These are phyloP conservation scores for Trichomalopsis sarcophagae DNA, from an alignment of 1,140 invertebrate species.

Conservation along the genomic window DNA sequence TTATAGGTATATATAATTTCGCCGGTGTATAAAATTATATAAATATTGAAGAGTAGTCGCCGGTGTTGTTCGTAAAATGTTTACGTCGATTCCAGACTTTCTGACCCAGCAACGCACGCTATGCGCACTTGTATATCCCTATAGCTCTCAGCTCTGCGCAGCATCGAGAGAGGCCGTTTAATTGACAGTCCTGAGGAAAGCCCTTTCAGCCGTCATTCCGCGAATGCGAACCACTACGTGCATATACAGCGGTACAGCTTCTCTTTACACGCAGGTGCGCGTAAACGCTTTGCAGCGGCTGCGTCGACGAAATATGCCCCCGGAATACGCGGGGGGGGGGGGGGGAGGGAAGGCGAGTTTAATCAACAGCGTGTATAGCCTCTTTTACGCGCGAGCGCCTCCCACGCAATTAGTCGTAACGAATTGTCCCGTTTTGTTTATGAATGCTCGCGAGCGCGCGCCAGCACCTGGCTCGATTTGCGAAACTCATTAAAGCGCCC, in stretches of 20 bases:
- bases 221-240: neutral
- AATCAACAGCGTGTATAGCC: neutral
- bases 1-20: too few relatives aligned
- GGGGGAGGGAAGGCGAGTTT: too few relatives aligned
- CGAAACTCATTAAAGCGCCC: conserved; percentile 22
- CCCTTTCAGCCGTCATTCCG: neutral
- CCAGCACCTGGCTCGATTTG: conserved; percentile 16
- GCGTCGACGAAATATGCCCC: neutral
- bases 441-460: neutral
- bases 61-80: too few relatives aligned
- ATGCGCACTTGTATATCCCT: too few relatives aligned
- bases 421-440: conserved; percentile 11
- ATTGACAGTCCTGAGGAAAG: conserved; percentile 1
- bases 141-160: neutral
- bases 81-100: too few relatives aligned
- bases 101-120: too few relatives aligned
- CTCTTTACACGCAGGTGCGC: neutral
- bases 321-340: neutral
- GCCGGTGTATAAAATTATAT: too few relatives aligned
- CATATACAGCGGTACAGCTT: neutral
- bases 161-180: neutral
- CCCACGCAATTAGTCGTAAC: neutral
- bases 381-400: neutral
- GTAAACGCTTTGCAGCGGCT: neutral
- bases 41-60: too few relatives aligned